Percentiles rank a stretch among this genome's conserved stretches.
Conservation (phyloP, 1,140 invertebrate genomes). For the Chironomus tepperi region DNA sequence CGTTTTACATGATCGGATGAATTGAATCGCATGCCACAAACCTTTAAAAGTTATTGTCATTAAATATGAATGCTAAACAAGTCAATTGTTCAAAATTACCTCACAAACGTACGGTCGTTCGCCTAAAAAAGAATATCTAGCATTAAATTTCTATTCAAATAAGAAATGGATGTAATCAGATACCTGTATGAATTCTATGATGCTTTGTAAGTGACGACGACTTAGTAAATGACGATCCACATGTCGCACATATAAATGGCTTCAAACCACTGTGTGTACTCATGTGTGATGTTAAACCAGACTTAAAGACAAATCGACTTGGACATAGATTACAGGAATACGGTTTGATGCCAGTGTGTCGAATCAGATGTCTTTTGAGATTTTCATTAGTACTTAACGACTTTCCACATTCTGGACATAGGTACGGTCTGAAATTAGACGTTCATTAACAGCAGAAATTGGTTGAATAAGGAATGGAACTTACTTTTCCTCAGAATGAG, state of each 20-base stretch:
- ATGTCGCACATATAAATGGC: slow-evolving; percentile 25
- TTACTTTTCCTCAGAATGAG: slow-evolving; percentile 6
- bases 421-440: neutral
- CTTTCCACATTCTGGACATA: slow-evolving; percentile 6
- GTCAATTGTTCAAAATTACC: neutral
- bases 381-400: neutral
- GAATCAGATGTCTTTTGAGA: neutral
- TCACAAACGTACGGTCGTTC: slow-evolving; percentile 78
- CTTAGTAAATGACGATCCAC: slow-evolving; percentile 7
- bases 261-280: slow-evolving; percentile 26
- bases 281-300: slow-evolving; percentile 25
- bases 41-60: slow-evolving; percentile 26
- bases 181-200: neutral
- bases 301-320: slow-evolving; percentile 19
- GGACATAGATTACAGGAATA: slow-evolving; percentile 26
- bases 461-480: no score
- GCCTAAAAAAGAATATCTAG: slow-evolving; percentile 42
- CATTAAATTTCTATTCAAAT: neutral
- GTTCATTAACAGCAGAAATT: no score
- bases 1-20: slow-evolving; percentile 45
- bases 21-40: slow-evolving; percentile 66
- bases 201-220: slow-evolving; percentile 16
- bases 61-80: no score
- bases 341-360: slow-evolving; percentile 14
- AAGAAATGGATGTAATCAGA: neutral